Base-by-base conservation (phyloP, 1,140 invertebrate species). In the Tetramorium parvispinum region DNA sequence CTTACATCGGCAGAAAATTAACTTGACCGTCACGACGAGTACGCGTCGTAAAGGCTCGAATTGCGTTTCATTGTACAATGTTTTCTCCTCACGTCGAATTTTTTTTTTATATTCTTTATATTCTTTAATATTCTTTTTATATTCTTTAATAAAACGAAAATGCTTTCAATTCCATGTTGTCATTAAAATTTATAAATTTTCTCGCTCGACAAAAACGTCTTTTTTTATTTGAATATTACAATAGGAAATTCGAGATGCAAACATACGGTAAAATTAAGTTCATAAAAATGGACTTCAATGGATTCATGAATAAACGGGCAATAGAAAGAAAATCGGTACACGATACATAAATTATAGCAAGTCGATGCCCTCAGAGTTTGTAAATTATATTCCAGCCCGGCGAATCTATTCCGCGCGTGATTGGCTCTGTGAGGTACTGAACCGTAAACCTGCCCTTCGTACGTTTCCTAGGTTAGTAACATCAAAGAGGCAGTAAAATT, bases 401-500 rank as follows among this genome's bases (percentile, higher is more conserved):
- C 63, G 85, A 59, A 61, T 57, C 63, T 55, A 77, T 10, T 65
- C 24, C 24, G 37, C 78, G 77, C 81, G 89, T 59, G 77, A 88
- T 89, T 79, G 77, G 46, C 51, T 46, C 24, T 10, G 27, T 8
- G 32, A 46, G 21, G 68, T 87, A 89, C 61, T 85, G 87, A 87
- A 87, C 85, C 89, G 87, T 92, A 88, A 92, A 92, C 75, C 27
- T 81, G 82, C 70, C 55, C 85, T 70, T 76, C 63, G 75, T 66
- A 86, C 76, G 76, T 92, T 91, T 88, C 87, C 87, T 85, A 82
- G 59, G 40, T 77, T 32, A 21, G 76, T 57, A 81, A 71, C 88
- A 86, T 92, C 89, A 90, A 91, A 92, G 86, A 27, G 83, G 86
- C 68, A 79, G 87, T 90, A 91, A 91, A 92, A 92, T 87, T 81